These are phyloP conservation scores for Neotoma lepida DNA, from an alignment of 2,113 vertebrate species.

Conservation along the genomic window DNA sequence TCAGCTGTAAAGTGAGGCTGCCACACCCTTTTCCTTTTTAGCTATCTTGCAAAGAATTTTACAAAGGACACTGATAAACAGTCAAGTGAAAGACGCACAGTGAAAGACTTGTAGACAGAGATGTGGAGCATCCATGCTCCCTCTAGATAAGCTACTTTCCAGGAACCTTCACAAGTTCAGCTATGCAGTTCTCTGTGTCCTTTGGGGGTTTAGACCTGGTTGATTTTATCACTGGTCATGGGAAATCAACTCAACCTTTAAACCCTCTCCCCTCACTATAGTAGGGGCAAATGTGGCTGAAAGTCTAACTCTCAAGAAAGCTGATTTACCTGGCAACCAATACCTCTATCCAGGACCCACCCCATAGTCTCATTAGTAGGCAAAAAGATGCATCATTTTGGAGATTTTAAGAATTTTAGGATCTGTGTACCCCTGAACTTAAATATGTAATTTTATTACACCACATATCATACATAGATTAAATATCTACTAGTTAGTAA, in stretches of 20 bases:
- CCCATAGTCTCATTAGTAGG: background rate
- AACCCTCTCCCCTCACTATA: background rate
- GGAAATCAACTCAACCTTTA: background rate
- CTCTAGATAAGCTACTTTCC: background rate
- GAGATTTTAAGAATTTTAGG: background rate
- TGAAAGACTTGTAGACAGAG: background rate
- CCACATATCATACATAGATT: background rate
- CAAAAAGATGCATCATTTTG: background rate
- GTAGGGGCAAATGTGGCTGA: background rate
- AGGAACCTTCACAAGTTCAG: background rate
- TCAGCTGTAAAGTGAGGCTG: background rate
- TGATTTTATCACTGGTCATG: background rate
- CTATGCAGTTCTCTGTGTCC: background rate
- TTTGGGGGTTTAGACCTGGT: background rate
- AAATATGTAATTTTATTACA: constrained; percentile 1
- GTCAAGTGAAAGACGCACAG: background rate
- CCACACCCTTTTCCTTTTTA: background rate
- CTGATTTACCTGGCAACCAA: background rate
- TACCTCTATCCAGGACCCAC: background rate
- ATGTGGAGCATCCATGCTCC: background rate
- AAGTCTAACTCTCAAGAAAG: background rate
- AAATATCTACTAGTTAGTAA: constrained; percentile 45
- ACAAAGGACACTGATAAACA: background rate
- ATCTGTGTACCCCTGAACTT: background rate
- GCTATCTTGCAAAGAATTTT: background rate